phyloP scores from a whole-genome alignment of 2,888 invertebrate genomes.

The Chesias legatella region DNA sequence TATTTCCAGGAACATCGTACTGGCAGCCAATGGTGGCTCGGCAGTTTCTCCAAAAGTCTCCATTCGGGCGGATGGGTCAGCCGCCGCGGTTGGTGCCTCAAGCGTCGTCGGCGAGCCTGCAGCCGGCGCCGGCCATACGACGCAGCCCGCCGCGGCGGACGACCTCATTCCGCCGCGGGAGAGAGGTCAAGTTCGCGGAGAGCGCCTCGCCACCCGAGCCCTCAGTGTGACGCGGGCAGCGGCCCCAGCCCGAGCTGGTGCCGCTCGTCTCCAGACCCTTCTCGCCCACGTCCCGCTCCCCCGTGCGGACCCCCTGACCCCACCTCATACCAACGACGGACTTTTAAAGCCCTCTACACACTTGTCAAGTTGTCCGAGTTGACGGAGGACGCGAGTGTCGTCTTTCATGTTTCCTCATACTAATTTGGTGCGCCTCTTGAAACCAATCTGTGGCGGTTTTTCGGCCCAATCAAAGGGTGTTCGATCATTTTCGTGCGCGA shows the following conservation, averaged over 20 bases:
- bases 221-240: constrained; percentile 75
- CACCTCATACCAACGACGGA: constrained; percentile 55
- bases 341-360: too few relatives aligned
- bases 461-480: too few relatives aligned
- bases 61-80: constrained; percentile 70
- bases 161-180: constrained; percentile 68
- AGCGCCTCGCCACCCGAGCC: constrained; percentile 49
- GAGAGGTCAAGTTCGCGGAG: constrained; percentile 79
- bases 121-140: constrained; percentile 50
- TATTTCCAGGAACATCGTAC: constrained; percentile 63
- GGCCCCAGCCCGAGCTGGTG: constrained; percentile 78
- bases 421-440: too few relatives aligned
- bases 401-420: too few relatives aligned
- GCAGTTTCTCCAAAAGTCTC: constrained; percentile 85
- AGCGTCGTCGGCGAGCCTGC: constrained; percentile 71
- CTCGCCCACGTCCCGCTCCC: constrained; percentile 39
- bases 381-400: too few relatives aligned
- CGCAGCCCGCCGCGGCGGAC: constrained; percentile 66
- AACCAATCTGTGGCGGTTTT: too few relatives aligned
- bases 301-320: constrained; percentile 53
- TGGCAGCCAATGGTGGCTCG: constrained; percentile 87
- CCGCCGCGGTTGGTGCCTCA: constrained; percentile 56
- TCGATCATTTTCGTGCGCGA: too few relatives aligned
- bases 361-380: too few relatives aligned
- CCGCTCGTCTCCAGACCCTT: constrained; percentile 59